phyloP scores from a whole-genome alignment of 2,888 invertebrate genomes.

The Synanthedon tipuliformis region DNA sequence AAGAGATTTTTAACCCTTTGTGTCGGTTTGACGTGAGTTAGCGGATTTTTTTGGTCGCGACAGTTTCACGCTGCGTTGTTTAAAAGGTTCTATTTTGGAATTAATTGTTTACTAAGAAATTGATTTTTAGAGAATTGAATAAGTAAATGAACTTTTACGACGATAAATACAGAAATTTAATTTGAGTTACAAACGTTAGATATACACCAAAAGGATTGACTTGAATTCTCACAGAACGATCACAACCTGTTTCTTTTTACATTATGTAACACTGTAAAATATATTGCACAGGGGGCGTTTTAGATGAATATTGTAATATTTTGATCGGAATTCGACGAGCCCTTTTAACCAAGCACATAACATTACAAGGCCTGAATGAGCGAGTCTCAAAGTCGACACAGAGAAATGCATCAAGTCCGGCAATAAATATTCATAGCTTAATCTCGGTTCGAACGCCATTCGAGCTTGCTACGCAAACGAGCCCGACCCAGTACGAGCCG shows the following conservation, averaged over 20 bases:
- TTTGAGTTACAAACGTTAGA: no score
- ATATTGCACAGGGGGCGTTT: no score
- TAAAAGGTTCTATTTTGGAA: constrained; percentile 4
- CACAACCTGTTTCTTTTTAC: no score
- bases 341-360: no score
- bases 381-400: background rate
- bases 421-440: constrained; percentile 4
- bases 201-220: no score
- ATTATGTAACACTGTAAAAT: no score
- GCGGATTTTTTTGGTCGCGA: constrained; percentile 11
- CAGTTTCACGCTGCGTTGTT: constrained; percentile 5
- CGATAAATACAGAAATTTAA: no score
- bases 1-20: constrained; percentile 11
- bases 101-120: background rate
- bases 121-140: background rate
- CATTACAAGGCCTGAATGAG: no score
- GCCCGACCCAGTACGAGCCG: background rate
- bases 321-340: no score
- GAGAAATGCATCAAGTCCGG: constrained; percentile 4
- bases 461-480: background rate
- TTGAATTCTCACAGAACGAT: no score
- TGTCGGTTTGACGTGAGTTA: constrained; percentile 11
- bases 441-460: background rate
- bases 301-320: no score
- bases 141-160: no score